Base-by-base conservation (phyloP, 2,888 invertebrate species). In the Monochamus alternatus region DNA sequence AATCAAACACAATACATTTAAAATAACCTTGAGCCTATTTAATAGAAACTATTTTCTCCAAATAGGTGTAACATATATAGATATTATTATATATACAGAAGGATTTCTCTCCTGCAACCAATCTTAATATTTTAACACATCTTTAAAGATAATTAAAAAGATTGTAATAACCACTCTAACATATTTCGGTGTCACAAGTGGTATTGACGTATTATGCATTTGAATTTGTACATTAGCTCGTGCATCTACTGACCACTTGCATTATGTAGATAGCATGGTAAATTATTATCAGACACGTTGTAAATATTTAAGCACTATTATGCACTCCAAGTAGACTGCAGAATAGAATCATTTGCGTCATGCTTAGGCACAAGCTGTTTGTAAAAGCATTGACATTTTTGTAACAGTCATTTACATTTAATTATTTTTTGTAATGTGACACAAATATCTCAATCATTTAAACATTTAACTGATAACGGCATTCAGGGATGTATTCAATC, bases 261-360 rank as follows among this genome's bases (percentile, higher is more conserved):
- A 76, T 76, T 64, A 76, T 76, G 71, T 67, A 76, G 74, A 63
- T 51, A 43, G 22, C 14, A 68, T 74, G 72, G 43, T 58, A 69
- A 76, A 72, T 47, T 47, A 12, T 9, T 47, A 47, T 47, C 44
- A 65, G 47, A 30, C 64, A 51, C 12, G 51, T 51, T 65, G 47
- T 65, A 65, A 65, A 65, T 65, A 65, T 47, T 63, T 14, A 44
- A 63, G 52, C 38, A 5, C 38, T 52, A 32, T 47, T 38, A n/a
- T 66, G 43, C 63, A 60, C 5, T 32, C 1, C 59, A 30, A 59
- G 10, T 31, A 3, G 30, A 30, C 30, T 30, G 30, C 31, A 60
- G 32, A 3, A 60, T n/a, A n/a, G n/a, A 60, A 32, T 31, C 38
- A 60, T 60, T 38, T 9, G 32, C n/a, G 32, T 7, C 38, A 38